These are phyloP conservation scores for Liopterus haemorrhoidalis DNA, from an alignment of 2,888 invertebrate genomes.

Conservation along the genomic window DNA sequence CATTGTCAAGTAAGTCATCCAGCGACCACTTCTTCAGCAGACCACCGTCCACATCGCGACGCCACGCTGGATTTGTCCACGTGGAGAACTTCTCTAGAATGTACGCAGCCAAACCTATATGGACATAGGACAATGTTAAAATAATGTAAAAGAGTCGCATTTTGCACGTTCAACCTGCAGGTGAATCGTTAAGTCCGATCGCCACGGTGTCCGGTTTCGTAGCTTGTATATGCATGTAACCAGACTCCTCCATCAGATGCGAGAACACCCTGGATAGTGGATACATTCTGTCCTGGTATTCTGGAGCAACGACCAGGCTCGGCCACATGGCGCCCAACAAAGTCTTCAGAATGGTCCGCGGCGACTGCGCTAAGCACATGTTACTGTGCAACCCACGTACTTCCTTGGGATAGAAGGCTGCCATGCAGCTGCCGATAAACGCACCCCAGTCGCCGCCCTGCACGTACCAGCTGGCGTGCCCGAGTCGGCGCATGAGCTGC, in stretches of 20 bases:
- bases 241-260: conserved; percentile 47
- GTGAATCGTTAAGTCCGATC: conserved; percentile 61
- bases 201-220: conserved; percentile 83
- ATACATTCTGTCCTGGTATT: conserved; percentile 49
- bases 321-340: conserved; percentile 48
- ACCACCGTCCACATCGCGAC: conserved; percentile 54
- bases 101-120: conserved; percentile 74
- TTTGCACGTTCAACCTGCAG: no score
- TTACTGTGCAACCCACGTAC: conserved; percentile 54
- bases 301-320: conserved; percentile 49
- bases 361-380: conserved; percentile 48
- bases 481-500: conserved; percentile 62
- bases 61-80: conserved; percentile 54
- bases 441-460: conserved; percentile 82
- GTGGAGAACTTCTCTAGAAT: conserved; percentile 78
- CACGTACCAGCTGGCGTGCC: conserved; percentile 56
- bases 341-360: no score
- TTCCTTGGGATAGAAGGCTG: conserved; percentile 55
- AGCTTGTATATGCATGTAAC: conserved; percentile 66
- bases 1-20: conserved; percentile 65
- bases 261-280: conserved; percentile 46
- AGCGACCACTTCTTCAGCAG: conserved; percentile 56
- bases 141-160: no score
- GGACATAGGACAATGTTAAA: no score
- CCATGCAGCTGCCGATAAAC: conserved; percentile 53